phyloP scores from a whole-genome alignment of 2,113 vertebrate species.

The Megatriorchis doriae region DNA sequence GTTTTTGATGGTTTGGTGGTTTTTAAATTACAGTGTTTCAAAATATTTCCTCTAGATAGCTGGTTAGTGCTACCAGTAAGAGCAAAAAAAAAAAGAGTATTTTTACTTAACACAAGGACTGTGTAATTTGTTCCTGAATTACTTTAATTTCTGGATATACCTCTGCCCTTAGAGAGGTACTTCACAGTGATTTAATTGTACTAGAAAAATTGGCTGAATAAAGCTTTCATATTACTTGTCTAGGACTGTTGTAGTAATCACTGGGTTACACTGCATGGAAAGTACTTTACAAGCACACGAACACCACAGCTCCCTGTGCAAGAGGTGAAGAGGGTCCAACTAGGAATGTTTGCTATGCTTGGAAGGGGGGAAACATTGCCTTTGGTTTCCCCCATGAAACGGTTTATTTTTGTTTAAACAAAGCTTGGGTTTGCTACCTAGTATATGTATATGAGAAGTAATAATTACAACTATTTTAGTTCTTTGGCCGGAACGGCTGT shows the following conservation, averaged over 20 bases:
- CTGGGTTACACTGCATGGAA: not conserved
- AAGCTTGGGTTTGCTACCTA: not conserved
- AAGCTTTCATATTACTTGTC: not conserved
- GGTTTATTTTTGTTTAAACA: not conserved
- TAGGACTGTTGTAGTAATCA: not conserved
- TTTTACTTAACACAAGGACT: not conserved
- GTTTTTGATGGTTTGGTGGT: not conserved
- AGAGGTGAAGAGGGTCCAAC: not conserved
- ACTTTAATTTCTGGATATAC: not conserved
- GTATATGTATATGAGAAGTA: not conserved
- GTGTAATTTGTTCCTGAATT: not conserved
- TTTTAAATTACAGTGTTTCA: not conserved
- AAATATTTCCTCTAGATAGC: not conserved
- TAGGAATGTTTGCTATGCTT: not conserved
- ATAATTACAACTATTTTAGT: not conserved
- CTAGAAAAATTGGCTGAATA: not conserved
- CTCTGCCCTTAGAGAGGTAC: not conserved
- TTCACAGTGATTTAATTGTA: not conserved
- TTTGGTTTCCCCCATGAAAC: not conserved
- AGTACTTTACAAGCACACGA: not conserved
- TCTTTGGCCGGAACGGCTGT: not conserved
- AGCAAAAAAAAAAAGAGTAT: not conserved
- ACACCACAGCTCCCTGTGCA: not conserved
- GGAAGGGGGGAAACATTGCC: not conserved
- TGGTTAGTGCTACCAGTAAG: not conserved